These are phyloP conservation scores for Nineta flava DNA, from an alignment of 2,888 invertebrate species.

Conservation along the genomic window DNA sequence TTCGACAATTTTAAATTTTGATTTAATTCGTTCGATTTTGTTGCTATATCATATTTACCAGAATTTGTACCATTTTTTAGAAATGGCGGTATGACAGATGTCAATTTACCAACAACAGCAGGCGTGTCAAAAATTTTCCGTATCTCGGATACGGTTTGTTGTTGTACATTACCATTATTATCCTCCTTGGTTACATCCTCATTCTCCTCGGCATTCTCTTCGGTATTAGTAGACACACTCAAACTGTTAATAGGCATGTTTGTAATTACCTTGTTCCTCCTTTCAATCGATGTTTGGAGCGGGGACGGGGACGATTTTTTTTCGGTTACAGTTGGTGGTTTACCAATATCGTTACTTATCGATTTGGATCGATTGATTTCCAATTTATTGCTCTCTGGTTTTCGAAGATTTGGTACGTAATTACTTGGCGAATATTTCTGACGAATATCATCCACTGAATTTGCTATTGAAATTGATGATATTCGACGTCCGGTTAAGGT, in stretches of 20 bases:
- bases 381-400: constrained; percentile 17
- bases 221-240: constrained; percentile 22
- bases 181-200: constrained; percentile 29
- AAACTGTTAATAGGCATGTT: constrained; percentile 21
- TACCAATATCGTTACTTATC: constrained; percentile 40
- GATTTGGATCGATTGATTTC: constrained; percentile 32
- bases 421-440: constrained; percentile 62
- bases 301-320: constrained; percentile 12
- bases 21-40: constrained; percentile 23
- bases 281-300: constrained; percentile 26
- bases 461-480: constrained; percentile 20
- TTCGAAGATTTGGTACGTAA: constrained; percentile 42
- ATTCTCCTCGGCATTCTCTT: neutral
- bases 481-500: constrained; percentile 8
- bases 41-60: constrained; percentile 27
- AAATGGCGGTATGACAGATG: constrained; percentile 14
- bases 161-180: constrained; percentile 38
- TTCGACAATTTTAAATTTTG: constrained; percentile 8
- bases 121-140: constrained; percentile 38
- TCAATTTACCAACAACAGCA: constrained; percentile 20
- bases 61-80: constrained; percentile 30
- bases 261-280: constrained; percentile 20
- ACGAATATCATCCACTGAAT: constrained; percentile 44
- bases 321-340: constrained; percentile 22
- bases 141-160: constrained; percentile 38